Percentiles rank a stretch among this genome's conserved stretches.
These are phyloP conservation scores for Cyanoderma ruficeps DNA, from an alignment of 2,113 vertebrate genomes.

Conservation along the genomic window DNA sequence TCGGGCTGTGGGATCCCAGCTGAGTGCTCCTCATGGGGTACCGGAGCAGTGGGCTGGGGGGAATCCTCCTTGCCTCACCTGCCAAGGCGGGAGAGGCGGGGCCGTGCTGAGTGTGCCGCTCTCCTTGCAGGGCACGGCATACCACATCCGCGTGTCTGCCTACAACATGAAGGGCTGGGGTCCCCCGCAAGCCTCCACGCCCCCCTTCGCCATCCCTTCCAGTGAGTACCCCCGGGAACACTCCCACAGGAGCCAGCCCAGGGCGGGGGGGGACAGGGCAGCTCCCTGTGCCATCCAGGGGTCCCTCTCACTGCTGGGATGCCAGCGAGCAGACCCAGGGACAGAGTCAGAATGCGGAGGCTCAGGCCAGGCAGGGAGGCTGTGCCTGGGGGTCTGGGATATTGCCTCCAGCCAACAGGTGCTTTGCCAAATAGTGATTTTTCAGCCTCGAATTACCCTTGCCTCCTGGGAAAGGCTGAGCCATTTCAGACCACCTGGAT, in stretches of 20 bases:
- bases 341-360: background rate
- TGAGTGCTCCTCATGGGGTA: rapidly evolving
- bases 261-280: rapidly evolving
- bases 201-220: slow-evolving; percentile 83
- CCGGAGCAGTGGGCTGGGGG: background rate
- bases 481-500: background rate
- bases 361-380: background rate
- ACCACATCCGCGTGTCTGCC: slow-evolving; percentile 85
- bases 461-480: background rate
- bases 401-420: background rate
- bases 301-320: background rate
- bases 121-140: slow-evolving; percentile 76
- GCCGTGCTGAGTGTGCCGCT: background rate
- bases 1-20: rapidly evolving
- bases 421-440: background rate
- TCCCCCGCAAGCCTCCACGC: slow-evolving; percentile 73
- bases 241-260: rapidly evolving
- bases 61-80: rapidly evolving
- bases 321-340: rapidly evolving
- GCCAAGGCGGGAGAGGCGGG: rapidly evolving
- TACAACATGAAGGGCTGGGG: slow-evolving; percentile 97
- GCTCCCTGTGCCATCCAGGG: rapidly evolving
- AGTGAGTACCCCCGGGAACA: slow-evolving; percentile 74
- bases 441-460: background rate
- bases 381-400: rapidly evolving